Conservation (phyloP, 2,113 vertebrate genomes). For the Chaetops frenatus region DNA sequence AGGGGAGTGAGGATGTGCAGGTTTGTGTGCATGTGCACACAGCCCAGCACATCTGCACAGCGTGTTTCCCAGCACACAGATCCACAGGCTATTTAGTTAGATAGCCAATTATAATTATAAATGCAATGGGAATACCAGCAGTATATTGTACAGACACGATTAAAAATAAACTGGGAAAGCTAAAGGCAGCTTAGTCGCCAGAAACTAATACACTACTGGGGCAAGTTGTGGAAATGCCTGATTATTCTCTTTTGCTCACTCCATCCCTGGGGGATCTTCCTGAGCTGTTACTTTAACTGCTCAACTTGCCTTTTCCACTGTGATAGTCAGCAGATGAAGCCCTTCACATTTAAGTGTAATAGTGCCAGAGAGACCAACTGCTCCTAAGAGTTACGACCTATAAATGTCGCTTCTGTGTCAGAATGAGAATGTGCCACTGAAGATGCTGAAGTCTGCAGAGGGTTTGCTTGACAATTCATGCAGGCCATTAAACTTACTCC, state of each 20-base stretch:
- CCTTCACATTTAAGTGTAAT: constrained; percentile 72
- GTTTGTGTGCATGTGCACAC: background rate
- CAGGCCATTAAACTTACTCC: constrained; percentile 83
- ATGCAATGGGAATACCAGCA: constrained; percentile 5
- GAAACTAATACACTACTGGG: constrained; percentile 46
- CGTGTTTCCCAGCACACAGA: background rate
- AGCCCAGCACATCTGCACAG: background rate
- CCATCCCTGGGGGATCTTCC: constrained; percentile 55
- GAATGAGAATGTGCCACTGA: constrained; percentile 51
- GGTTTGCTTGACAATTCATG: constrained; percentile 78
- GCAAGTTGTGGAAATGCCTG: constrained; percentile 59
- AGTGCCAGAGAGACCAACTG: constrained; percentile 72
- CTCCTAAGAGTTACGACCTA: constrained; percentile 70
- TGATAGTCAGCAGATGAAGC: constrained; percentile 74
- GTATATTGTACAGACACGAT: background rate
- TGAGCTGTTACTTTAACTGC: constrained; percentile 69
- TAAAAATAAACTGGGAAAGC: constrained; percentile 54
- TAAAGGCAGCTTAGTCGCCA: constrained; percentile 53
- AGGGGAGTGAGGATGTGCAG: background rate
- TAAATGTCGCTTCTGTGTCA: constrained; percentile 68
- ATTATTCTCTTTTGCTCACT: constrained; percentile 66
- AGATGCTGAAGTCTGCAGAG: constrained; percentile 72
- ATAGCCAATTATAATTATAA: constrained; percentile 54
- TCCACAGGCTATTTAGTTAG: background rate
- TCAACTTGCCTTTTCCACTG: constrained; percentile 70